Conservation (phyloP, 2,888 invertebrate species). For the Pristionchus maxplancki region DNA sequence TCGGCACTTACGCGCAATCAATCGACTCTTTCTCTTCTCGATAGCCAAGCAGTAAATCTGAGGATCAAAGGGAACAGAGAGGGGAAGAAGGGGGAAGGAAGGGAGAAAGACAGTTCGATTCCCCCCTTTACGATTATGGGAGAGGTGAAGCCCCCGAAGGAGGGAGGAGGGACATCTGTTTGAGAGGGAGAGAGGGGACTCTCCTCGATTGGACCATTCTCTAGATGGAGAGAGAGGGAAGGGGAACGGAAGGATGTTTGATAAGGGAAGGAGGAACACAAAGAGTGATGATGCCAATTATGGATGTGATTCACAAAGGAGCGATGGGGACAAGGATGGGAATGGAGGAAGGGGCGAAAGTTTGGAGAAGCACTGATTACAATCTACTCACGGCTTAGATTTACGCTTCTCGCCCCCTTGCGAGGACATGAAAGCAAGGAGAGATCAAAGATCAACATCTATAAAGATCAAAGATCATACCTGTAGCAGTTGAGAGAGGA, state of each 20-base stretch:
- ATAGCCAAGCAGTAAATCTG: neutral
- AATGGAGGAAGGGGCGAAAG: neutral
- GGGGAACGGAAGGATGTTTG: constrained; percentile 22
- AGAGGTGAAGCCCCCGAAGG: neutral
- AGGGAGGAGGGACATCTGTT: constrained; percentile 42
- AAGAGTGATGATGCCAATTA: constrained; percentile 23
- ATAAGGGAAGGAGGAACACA: constrained; percentile 22
- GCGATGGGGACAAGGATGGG: neutral
- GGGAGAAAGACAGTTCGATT: neutral
- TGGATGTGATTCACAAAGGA: constrained; percentile 34
- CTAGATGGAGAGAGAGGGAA: constrained; percentile 26
- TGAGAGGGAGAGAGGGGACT: neutral
- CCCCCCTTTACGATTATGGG: constrained; percentile 30
- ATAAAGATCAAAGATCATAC: constrained; percentile 9
- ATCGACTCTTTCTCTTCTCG: neutral
- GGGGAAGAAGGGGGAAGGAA: neutral
- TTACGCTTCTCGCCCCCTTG: neutral
- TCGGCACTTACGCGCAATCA: neutral
- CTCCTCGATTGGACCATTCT: neutral
- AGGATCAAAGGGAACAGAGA: neutral
- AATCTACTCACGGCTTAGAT: neutral
- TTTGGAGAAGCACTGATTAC: neutral
- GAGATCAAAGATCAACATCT: neutral
- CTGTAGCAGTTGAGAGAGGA: constrained; percentile 50
- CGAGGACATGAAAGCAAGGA: neutral